Conservation (phyloP, 1,140 invertebrate genomes). For the Bathynomus jamesi region DNA sequence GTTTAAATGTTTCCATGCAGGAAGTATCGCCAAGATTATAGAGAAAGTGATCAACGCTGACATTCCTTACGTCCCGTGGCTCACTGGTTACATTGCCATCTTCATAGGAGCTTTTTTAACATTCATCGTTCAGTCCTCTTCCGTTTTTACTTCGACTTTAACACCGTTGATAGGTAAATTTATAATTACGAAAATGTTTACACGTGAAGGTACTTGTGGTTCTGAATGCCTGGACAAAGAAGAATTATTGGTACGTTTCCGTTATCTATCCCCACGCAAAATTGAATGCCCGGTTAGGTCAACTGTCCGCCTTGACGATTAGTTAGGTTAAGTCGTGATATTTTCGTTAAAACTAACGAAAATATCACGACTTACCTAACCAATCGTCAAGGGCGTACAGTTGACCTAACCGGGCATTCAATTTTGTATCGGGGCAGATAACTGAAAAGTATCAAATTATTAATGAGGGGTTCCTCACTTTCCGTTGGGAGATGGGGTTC, state of each 20-base stretch:
- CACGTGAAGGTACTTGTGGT: not conserved
- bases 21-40: conserved; percentile 49
- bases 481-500: too few species aligned
- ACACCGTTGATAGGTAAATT: conserved; percentile 55
- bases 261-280: too few species aligned
- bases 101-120: conserved; percentile 52
- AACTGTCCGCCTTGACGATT: too few species aligned
- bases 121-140: conserved; percentile 55
- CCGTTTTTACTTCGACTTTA: conserved; percentile 57
- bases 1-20: conserved; percentile 32
- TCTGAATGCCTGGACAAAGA: too few species aligned
- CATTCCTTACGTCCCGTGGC: conserved; percentile 46
- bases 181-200: not conserved
- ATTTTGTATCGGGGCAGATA: too few species aligned
- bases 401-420: too few species aligned
- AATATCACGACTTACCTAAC: too few species aligned
- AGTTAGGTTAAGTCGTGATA: too few species aligned
- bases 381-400: too few species aligned
- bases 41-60: conserved; percentile 52
- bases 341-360: too few species aligned
- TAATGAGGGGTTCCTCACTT: too few species aligned
- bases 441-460: not conserved
- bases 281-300: too few species aligned
- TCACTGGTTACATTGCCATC: conserved; percentile 53
- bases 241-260: not conserved